Evolutionary conservation across 2,113 vertebrate species (phyloP).

Genomic region (Dolichallabes microphthalmus): DNA sequence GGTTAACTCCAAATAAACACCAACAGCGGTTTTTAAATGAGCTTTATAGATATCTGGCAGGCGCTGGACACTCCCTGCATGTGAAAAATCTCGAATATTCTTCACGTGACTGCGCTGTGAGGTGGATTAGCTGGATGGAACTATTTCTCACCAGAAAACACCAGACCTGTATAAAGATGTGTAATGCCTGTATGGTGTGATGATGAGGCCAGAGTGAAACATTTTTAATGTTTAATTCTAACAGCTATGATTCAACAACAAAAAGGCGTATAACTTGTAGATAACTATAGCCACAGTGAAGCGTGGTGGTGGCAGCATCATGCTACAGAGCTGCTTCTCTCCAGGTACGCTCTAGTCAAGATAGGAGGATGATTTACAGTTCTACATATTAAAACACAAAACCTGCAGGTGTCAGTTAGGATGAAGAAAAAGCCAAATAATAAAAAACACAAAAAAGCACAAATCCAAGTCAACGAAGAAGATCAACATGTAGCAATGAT

Average conservation of each 20-base stretch:
- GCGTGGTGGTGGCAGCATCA: no score
- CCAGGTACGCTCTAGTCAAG: no score
- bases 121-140: neutral
- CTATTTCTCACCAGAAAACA: neutral
- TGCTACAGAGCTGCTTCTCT: no score
- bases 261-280: no score
- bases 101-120: no score
- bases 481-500: neutral
- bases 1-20: neutral
- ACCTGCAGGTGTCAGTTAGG: neutral
- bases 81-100: neutral
- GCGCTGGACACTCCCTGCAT: neutral
- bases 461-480: neutral
- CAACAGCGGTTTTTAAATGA: neutral
- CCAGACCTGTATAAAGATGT: neutral
- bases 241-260: no score
- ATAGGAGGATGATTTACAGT: no score
- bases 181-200: neutral
- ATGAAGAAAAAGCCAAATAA: neutral
- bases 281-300: no score
- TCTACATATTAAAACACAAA: no score
- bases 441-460: no score
- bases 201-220: no score
- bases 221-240: neutral
- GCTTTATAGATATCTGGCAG: neutral